Evolutionary conservation across 2,113 vertebrate species (phyloP), one percentile per base, ranked within the genome.

Genomic region (Corythoichthys haematopterus): DNA sequence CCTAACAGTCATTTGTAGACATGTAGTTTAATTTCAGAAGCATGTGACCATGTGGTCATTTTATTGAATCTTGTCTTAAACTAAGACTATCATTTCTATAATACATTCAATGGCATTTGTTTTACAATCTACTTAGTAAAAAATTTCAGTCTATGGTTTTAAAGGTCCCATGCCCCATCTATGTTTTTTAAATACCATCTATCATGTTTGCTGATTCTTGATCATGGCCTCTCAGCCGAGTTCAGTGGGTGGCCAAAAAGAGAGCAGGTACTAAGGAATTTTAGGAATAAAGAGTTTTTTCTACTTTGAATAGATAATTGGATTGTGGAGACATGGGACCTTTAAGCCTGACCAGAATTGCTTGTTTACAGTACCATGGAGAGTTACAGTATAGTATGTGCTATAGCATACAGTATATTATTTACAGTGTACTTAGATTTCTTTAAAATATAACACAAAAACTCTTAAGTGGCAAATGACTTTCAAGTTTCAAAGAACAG

Each of bases 401-500:
- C 72, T 11, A 74, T n/a, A 33, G 51, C 38, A 63, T 68, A 61
- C 53, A 70, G 12, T 72, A 62, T 45, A 40, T 5, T 40, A 40
- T 28, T 45, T 46, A 62, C 58, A 61, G 58, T 13, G 60, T 5
- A 62, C 60, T 46, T 20, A 11, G 4, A 12, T 61, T 62, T 46
- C 2, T 47, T 12, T 12, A 20, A 75, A 37, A 15, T 62, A 64
- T 40, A 72, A 77, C 72, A 14, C 74, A 14, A 67, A 43, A 72
- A 65, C 33, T 64, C 45, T 57, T 36, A 9, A 57, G 20, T 69
- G 46, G n/a, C 50, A 59, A 59, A 57, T 68, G 69, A 74, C 58
- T 72, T 85, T 80, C 68, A 77, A 69, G 71, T 78, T 75, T 79
- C 20, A 12, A 40, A 77, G 62, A 79, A 64, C 10, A 9, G 3